Percentiles rank a stretch among this genome's conserved stretches.
Conservation (phyloP, 2,888 invertebrate species). For the Drepana falcataria region DNA sequence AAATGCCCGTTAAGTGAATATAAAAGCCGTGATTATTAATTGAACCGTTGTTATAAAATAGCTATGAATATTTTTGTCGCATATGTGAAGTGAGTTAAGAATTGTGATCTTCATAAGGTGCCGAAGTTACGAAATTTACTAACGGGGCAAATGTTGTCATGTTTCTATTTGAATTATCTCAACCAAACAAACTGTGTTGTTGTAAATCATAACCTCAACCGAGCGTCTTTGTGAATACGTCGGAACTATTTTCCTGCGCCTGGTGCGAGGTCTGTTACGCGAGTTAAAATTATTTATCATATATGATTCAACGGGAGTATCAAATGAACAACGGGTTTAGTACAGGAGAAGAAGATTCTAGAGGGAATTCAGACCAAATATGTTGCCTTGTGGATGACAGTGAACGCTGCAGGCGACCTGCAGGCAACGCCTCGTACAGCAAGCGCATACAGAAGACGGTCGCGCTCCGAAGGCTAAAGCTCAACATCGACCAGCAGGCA, state of each 20-base stretch:
- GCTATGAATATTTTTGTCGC: constrained; percentile 46
- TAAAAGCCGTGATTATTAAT: constrained; percentile 6
- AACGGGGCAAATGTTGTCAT: constrained; percentile 31
- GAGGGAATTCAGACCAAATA: constrained; percentile 91
- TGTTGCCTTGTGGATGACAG: constrained; percentile 96
- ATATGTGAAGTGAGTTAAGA: constrained; percentile 47
- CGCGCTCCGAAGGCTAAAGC: constrained; percentile 91
- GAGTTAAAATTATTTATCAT: constrained; percentile 61
- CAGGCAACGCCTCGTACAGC: constrained; percentile 97
- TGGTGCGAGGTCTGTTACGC: constrained; percentile 50
- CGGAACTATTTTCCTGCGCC: constrained; percentile 48
- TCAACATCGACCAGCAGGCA: constrained; percentile 87
- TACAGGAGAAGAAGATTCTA: constrained; percentile 93
- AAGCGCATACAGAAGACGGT: constrained; percentile 98
- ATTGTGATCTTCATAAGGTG: constrained; percentile 23
- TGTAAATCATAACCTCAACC: constrained; percentile 67
- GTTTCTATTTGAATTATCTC: constrained; percentile 38
- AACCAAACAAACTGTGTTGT: constrained; percentile 54
- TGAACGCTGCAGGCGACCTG: constrained; percentile 90
- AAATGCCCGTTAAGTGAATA: background rate
- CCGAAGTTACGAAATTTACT: constrained; percentile 27
- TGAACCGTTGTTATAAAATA: constrained; percentile 29
- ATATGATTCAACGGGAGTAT: constrained; percentile 78
- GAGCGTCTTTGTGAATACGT: constrained; percentile 65
- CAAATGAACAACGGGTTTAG: constrained; percentile 92